A percentile compares a stretch with the other conserved stretches of the same genome.
Conservation (phyloP, 2,113 vertebrate species). For the Triplophysa tibetana region DNA sequence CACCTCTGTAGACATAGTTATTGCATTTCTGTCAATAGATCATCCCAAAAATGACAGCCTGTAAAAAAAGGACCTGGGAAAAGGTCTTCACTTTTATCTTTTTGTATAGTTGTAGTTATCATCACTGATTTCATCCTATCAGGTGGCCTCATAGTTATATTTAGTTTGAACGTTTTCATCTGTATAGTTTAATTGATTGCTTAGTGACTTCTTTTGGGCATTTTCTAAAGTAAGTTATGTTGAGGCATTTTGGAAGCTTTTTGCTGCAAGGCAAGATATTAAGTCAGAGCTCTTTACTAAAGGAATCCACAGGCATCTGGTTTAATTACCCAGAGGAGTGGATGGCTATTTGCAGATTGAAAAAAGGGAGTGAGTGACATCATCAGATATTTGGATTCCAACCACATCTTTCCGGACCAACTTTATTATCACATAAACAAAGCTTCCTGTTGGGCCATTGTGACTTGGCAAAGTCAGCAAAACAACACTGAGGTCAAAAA, state of each 20-base stretch:
- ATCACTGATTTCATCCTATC: too few relatives aligned
- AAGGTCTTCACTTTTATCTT: too few relatives aligned
- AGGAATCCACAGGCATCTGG: slow-evolving; percentile 26
- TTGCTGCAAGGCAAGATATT: neutral
- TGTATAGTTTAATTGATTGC: neutral
- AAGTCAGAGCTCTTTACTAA: slow-evolving; percentile 29
- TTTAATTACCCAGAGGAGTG: neutral
- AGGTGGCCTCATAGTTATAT: neutral
- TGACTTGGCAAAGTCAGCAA: slow-evolving; percentile 26
- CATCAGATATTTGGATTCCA: slow-evolving; percentile 26
- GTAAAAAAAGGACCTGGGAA: too few relatives aligned
- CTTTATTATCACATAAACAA: slow-evolving; percentile 32
- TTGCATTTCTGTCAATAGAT: too few relatives aligned
- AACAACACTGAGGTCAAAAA: neutral
- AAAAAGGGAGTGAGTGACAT: slow-evolving; percentile 14
- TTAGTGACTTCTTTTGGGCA: neutral
- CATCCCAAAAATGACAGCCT: too few relatives aligned
- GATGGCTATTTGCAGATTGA: slow-evolving; percentile 4
- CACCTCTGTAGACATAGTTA: too few relatives aligned
- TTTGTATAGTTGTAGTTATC: too few relatives aligned
- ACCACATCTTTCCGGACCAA: slow-evolving; percentile 1
- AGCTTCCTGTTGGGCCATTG: neutral
- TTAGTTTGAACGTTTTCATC: neutral
- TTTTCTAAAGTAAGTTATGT: too few relatives aligned
- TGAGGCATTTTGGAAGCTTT: neutral